A percentile compares a stretch with the other conserved stretches of the same genome.
phyloP scores from a whole-genome alignment of 2,797 vertebrate genomes.

The Bryconaethiops microstoma region DNA sequence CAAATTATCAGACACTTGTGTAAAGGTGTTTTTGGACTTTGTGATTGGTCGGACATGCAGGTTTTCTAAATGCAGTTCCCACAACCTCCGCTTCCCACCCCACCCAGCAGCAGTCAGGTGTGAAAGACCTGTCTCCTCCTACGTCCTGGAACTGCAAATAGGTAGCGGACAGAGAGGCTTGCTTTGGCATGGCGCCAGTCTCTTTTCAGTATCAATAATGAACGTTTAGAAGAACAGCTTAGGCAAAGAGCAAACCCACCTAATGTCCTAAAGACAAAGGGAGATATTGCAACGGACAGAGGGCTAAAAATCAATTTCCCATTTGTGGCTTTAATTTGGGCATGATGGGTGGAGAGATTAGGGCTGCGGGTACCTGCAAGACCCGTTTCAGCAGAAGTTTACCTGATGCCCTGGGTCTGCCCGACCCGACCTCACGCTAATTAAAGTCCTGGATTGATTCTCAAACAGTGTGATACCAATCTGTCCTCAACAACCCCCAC shows the following conservation, averaged over 20 bases:
- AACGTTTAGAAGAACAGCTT: constrained; percentile 84
- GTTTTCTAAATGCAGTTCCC: constrained; percentile 10
- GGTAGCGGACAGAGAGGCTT: constrained; percentile 51
- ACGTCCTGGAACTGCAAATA: constrained; percentile 7
- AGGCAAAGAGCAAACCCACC: constrained; percentile 78
- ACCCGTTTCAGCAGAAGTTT: constrained; percentile 75
- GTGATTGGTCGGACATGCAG: constrained; percentile 35
- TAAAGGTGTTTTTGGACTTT: constrained; percentile 17
- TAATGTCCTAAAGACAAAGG: constrained; percentile 87
- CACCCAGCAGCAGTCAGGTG: constrained; percentile 49
- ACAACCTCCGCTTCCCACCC: background rate
- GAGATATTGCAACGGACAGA: constrained; percentile 83
- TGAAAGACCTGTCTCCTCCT: constrained; percentile 45
- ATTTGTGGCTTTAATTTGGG: constrained; percentile 87
- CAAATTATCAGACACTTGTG: constrained; percentile 27
- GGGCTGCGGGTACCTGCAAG: constrained; percentile 80
- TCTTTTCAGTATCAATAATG: constrained; percentile 78
- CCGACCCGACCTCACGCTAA: constrained; percentile 77
- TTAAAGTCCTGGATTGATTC: constrained; percentile 86
- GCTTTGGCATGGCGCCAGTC: constrained; percentile 70
- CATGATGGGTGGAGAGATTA: constrained; percentile 83
- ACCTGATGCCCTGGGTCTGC: constrained; percentile 68
- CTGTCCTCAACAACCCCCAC: constrained; percentile 81
- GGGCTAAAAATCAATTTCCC: constrained; percentile 87
- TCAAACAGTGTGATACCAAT: constrained; percentile 79